Base-by-base conservation (phyloP, 2,888 invertebrate genomes). In the Resseliella maxima region DNA sequence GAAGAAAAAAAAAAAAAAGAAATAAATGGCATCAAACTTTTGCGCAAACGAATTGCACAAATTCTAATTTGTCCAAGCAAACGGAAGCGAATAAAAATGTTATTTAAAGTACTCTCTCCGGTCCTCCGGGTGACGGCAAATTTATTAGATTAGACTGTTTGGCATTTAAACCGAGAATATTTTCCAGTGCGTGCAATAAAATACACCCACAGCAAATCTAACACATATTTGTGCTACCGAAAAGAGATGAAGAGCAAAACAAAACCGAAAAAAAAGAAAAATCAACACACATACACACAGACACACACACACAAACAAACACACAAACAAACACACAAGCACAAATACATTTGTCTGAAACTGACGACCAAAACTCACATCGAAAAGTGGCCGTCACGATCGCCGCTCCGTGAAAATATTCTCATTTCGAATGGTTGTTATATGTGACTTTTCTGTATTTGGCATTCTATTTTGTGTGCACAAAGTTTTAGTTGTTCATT, bases 11-110 rank as follows among this genome's bases (percentile, higher is more conserved):
- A 50, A 50, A 50, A 50, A 50, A 50, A 18, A 50, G 46, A 50
- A 5, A 41, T 12, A 41, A 50, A 18, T 6, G 59, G 24, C n/a
- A 59, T 0, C n/a, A 24, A 59, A 24, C 59, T 24, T 50, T 50
- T 50, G 21, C 24, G 3, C n/a, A 24, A 2, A 2, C 24, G 5
- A 24, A 59, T 24, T 59, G 59, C 59, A 59, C 24, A 83, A 38
- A 83, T 38, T 38, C 36, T 38, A 38, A 83, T 83, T 83, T 83
- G 83, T 83, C 38, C 83, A 5, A 83, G 24, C 41, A 83, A 81
- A 81, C 81, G 81, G 81, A 81, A 81, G n/a, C 83, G 38, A 38
- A 83, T 83, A 38, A 83, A 83, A 83, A 83, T 83, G 38, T 38
- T 72, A 72, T 83, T 83, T 83, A 83, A 83, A 83, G 72, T 83